A percentile compares a stretch with the other conserved stretches of the same genome.
Evolutionary conservation across 2,888 invertebrate genomes (phyloP).

Genomic region (Siphlonurus alternatus): DNA sequence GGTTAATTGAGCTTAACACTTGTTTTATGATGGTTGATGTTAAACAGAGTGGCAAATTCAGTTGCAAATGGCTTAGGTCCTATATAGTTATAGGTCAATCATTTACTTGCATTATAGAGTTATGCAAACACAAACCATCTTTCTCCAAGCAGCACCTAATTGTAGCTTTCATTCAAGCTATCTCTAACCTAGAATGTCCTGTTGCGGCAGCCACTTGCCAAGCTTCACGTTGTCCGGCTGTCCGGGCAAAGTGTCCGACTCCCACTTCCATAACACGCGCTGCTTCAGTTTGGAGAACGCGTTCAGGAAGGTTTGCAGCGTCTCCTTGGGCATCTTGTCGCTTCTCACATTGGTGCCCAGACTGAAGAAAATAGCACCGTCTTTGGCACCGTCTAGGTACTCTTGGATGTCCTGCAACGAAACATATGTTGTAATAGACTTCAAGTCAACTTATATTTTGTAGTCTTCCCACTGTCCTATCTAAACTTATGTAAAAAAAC

Average conservation of each 20-base stretch:
- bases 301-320: constrained; percentile 14
- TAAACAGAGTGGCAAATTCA: no score
- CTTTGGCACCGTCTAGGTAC: constrained; percentile 15
- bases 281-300: constrained; percentile 19
- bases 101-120: no score
- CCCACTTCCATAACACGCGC: constrained; percentile 20
- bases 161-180: no score
- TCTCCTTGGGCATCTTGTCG: constrained; percentile 14
- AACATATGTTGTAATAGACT: neutral
- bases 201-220: constrained; percentile 21
- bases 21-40: no score
- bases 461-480: no score
- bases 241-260: constrained; percentile 16
- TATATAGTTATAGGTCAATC: no score
- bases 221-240: constrained; percentile 19
- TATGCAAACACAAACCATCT: no score
- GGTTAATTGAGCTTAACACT: no score
- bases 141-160: no score
- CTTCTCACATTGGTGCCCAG: constrained; percentile 18
- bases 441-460: neutral
- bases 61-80: no score
- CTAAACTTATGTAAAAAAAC: no score
- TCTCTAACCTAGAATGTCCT: constrained; percentile 18
- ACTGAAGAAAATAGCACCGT: constrained; percentile 19
- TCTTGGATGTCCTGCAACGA: constrained; percentile 16